A percentile compares a stretch with the other conserved stretches of the same genome.
phyloP scores from a whole-genome alignment of 2,888 invertebrate genomes.

The Abrostola triplasia region DNA sequence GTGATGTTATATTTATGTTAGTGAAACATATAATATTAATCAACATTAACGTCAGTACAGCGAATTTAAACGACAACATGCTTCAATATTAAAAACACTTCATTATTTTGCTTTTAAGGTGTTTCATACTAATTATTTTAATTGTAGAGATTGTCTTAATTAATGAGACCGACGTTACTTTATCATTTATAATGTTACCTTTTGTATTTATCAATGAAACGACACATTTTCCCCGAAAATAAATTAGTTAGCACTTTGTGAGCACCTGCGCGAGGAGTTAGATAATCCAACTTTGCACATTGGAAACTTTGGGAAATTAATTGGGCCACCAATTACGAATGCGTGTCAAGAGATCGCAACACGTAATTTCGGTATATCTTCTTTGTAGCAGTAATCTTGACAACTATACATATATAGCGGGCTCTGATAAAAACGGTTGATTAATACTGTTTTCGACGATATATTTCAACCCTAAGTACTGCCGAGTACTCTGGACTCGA shows the following conservation, averaged over 20 bases:
- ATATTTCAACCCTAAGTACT: too few species aligned
- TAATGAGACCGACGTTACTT: constrained; percentile 68
- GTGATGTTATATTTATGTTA: too few species aligned
- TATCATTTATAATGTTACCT: constrained; percentile 59
- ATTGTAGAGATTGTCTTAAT: constrained; percentile 56
- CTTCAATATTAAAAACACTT: constrained; percentile 28
- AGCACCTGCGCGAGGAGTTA: constrained; percentile 73
- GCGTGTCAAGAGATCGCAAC: constrained; percentile 49
- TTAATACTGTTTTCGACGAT: too few species aligned
- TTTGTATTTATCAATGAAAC: constrained; percentile 75
- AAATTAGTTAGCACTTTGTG: constrained; percentile 78
- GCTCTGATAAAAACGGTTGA: too few species aligned
- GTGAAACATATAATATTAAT: too few species aligned
- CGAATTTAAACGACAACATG: background rate
- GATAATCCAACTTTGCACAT: constrained; percentile 73
- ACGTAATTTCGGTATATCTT: constrained; percentile 45
- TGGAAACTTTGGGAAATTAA: constrained; percentile 70
- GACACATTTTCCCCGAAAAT: constrained; percentile 67
- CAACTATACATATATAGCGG: background rate
- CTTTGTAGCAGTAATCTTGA: constrained; percentile 45
- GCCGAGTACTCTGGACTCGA: too few species aligned
- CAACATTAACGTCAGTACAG: background rate
- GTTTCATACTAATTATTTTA: constrained; percentile 72
- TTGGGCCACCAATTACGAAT: constrained; percentile 66
- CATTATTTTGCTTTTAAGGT: constrained; percentile 47